Conservation (phyloP, 1,140 invertebrate genomes). For the Vanessa tameamea region DNA sequence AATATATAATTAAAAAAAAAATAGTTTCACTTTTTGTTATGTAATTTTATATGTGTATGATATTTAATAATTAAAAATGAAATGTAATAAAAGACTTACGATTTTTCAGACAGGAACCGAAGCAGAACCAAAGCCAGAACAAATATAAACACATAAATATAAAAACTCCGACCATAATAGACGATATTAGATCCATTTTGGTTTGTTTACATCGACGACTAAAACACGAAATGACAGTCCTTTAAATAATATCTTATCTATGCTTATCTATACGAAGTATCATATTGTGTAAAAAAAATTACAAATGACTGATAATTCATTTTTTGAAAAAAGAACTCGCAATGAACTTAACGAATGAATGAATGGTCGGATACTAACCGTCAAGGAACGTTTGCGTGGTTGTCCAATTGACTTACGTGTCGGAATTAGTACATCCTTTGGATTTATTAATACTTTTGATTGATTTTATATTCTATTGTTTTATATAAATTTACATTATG, state of each 20-base stretch:
- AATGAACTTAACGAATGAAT: constrained; percentile 7
- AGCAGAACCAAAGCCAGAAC: constrained; percentile 74
- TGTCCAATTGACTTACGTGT: constrained; percentile 12
- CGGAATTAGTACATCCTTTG: constrained; percentile 16
- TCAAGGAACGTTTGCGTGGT: background rate
- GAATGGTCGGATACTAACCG: constrained; percentile 11
- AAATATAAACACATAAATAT: constrained; percentile 66
- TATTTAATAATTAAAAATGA: constrained; percentile 21
- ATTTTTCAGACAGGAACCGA: constrained; percentile 51
- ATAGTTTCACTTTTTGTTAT: background rate
- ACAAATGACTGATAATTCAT: background rate
- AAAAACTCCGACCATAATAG: constrained; percentile 52
- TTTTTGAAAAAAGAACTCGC: background rate
- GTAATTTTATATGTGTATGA: background rate
- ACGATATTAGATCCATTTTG: constrained; percentile 58
- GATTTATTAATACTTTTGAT: background rate
- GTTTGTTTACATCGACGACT: constrained; percentile 12
- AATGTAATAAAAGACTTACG: constrained; percentile 54
- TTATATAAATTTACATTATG: background rate
- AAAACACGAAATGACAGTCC: background rate
- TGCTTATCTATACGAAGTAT: background rate
- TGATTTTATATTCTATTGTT: too few relatives aligned
- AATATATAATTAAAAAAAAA: too few relatives aligned
- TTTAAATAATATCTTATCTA: constrained; percentile 10
- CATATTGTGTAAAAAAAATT: background rate